Base-by-base conservation (phyloP, 1,140 invertebrate species). In the Heliconius hewitsoni region DNA sequence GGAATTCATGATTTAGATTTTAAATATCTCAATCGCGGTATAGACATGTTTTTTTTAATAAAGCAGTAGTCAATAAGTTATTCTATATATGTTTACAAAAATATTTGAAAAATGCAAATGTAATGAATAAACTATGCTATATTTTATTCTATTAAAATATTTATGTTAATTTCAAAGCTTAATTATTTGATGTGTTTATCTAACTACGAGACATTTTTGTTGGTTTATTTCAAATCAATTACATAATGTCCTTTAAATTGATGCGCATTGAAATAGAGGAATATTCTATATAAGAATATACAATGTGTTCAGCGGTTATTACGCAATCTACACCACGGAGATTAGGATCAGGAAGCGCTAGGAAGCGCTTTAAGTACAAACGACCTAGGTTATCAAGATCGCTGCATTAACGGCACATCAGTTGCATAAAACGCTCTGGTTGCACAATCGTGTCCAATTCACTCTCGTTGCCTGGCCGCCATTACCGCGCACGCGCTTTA, bases 401-500 rank as follows among this genome's bases (percentile, higher is more conserved):
- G 86, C 85, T 86, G 84, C 85, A 89, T 86, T 91, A 93, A 92
- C 90, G 88, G 90, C 84, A 91, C 90, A 93, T 93, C 90, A 91
- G 86, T 91, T 91, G 90, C 90, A 93, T 89, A 90, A 90, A 92
- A 82, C 85, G 82, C 82, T 82, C 79, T 76, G 79, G 57, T 94
- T 94, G 88, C 91, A 92, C 91, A 94, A 94, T 88, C 81, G 34
- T 81, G 82, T 76, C 82, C 86, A 89, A 90, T 89, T 93, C 88
- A 92, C 91, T 93, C 90, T 94, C 90, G 91, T 89, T 91, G 89
- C 81, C 79, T 85, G 84, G 80, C 82, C 85, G 87, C 88, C 89
- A 93, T 91, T 93, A 91, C 92, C 87, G 87, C 89, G 90, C 90
- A 91, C 89, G 91, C 90, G 91, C 88, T 86, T 87, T 89, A 91